Evolutionary conservation across 1,140 invertebrate species (phyloP).

Genomic region (Magallana gigas): DNA sequence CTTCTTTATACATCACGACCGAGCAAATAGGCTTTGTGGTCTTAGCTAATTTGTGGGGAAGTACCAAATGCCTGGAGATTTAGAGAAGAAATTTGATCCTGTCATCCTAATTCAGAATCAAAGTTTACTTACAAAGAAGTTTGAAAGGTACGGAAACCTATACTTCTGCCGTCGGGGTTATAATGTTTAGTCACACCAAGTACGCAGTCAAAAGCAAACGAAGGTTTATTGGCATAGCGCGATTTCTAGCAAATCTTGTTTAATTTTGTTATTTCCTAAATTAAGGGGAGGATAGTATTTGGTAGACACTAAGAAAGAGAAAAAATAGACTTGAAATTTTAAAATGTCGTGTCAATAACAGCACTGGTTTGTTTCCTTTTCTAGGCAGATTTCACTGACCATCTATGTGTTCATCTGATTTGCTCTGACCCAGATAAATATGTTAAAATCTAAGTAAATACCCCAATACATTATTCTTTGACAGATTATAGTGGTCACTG

Average conservation of each 20-base stretch:
- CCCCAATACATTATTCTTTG: conserved; percentile 34
- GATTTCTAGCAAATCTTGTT: conserved; percentile 54
- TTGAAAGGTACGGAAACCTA: conserved; percentile 30
- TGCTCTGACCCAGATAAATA: conserved; percentile 20
- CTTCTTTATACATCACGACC: conserved; percentile 25
- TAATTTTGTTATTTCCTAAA: conserved; percentile 55
- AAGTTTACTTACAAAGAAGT: conserved; percentile 31
- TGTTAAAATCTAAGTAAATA: conserved; percentile 32
- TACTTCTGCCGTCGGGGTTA: conserved; percentile 25
- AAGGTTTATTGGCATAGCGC: conserved; percentile 43
- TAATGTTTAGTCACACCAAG: conserved; percentile 31
- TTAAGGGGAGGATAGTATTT: conserved; percentile 46
- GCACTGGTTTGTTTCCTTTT: conserved; percentile 32
- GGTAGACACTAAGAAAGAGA: conserved; percentile 32
- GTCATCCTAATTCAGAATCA: conserved; percentile 25
- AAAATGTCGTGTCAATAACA: conserved; percentile 24
- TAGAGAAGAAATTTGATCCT: conserved; percentile 24
- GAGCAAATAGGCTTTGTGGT: conserved; percentile 21
- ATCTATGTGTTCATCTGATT: conserved; percentile 35
- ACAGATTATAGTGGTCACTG: conserved; percentile 33
- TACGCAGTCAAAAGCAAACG: conserved; percentile 37
- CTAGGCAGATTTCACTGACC: conserved; percentile 40
- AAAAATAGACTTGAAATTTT: neutral
- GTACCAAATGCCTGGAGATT: conserved; percentile 33
- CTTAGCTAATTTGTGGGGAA: conserved; percentile 37